These are phyloP conservation scores for Drosophila serrata DNA, from an alignment of 1,140 invertebrate genomes.

Conservation along the genomic window DNA sequence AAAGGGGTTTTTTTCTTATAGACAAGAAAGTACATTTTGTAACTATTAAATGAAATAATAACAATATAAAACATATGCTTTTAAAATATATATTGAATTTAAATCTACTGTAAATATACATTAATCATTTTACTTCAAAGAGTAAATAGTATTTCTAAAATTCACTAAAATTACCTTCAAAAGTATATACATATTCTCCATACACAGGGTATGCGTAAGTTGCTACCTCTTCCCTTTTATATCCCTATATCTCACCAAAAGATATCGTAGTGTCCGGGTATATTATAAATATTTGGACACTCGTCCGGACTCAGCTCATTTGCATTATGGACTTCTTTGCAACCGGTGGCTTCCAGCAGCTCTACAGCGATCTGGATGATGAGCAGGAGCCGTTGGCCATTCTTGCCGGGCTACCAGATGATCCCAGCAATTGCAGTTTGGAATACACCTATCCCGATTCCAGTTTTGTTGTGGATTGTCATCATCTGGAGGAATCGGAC, in stretches of 20 bases:
- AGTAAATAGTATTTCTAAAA: too few species aligned
- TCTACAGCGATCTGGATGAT: conserved; percentile 75
- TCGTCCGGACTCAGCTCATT: conserved; percentile 33
- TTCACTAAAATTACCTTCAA: background rate
- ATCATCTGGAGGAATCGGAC: conserved; percentile 33
- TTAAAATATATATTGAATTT: too few species aligned
- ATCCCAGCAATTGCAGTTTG: background rate
- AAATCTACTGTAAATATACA: background rate
- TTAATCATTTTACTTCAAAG: too few species aligned
- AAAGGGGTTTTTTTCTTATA: too few species aligned
- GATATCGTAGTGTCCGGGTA: background rate
- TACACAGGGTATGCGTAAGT: background rate
- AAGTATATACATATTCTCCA: background rate
- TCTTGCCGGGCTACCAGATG: background rate
- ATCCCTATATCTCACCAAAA: background rate
- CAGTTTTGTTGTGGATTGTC: conserved; percentile 3
- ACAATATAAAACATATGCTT: too few species aligned
- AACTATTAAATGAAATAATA: too few species aligned
- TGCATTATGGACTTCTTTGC: conserved; percentile 81
- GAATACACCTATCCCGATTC: conserved; percentile 50
- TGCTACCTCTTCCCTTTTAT: too few species aligned
- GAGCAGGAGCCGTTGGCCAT: conserved; percentile 2
- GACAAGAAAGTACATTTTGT: too few species aligned
- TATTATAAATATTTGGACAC: conserved; percentile 78
- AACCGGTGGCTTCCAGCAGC: conserved; percentile 79